These are phyloP conservation scores for Oreochromis grahami DNA, from an alignment of 2,797 vertebrate species.

Conservation along the genomic window DNA sequence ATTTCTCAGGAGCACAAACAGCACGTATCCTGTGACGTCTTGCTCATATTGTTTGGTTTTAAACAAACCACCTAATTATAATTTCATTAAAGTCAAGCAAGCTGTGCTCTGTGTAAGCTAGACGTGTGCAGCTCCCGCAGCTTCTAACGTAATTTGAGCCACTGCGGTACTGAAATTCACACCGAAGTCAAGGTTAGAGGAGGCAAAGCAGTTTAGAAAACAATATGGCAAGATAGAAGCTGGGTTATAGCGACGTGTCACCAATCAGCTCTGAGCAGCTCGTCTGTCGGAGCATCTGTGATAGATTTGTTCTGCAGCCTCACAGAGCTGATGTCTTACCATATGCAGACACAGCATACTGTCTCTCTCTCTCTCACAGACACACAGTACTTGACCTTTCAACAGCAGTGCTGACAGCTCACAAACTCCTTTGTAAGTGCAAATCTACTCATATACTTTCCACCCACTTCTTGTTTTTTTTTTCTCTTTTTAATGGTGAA, in stretches of 20 bases:
- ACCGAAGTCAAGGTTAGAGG: slow-evolving; percentile 25
- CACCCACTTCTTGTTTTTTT: slow-evolving; percentile 67
- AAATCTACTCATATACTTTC: slow-evolving; percentile 59
- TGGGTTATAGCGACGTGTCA: slow-evolving; percentile 11
- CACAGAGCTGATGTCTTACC: slow-evolving; percentile 29
- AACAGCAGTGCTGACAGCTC: slow-evolving; percentile 53
- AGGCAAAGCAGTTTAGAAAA: slow-evolving; percentile 30
- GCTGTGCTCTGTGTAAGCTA: slow-evolving; percentile 14
- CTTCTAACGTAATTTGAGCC: slow-evolving; percentile 11
- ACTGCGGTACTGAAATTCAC: slow-evolving; percentile 26
- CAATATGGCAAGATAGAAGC: slow-evolving; percentile 19
- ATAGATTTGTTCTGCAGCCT: slow-evolving; percentile 50
- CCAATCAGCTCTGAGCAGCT: slow-evolving; percentile 15
- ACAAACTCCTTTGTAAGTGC: slow-evolving; percentile 48
- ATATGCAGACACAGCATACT: slow-evolving; percentile 25
- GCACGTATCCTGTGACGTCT: slow-evolving; percentile 34
- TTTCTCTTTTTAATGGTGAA: slow-evolving; percentile 17
- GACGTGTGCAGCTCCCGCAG: neutral
- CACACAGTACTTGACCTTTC: slow-evolving; percentile 59
- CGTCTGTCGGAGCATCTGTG: slow-evolving; percentile 42
- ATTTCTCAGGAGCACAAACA: slow-evolving; percentile 56
- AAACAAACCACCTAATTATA: slow-evolving; percentile 33
- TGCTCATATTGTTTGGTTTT: slow-evolving; percentile 34
- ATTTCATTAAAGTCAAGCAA: slow-evolving; percentile 29
- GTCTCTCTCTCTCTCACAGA: neutral